A percentile compares a stretch with the other conserved stretches of the same genome.
Evolutionary conservation across 2,888 invertebrate genomes (phyloP).

Genomic region (Nomada lathburiana): DNA sequence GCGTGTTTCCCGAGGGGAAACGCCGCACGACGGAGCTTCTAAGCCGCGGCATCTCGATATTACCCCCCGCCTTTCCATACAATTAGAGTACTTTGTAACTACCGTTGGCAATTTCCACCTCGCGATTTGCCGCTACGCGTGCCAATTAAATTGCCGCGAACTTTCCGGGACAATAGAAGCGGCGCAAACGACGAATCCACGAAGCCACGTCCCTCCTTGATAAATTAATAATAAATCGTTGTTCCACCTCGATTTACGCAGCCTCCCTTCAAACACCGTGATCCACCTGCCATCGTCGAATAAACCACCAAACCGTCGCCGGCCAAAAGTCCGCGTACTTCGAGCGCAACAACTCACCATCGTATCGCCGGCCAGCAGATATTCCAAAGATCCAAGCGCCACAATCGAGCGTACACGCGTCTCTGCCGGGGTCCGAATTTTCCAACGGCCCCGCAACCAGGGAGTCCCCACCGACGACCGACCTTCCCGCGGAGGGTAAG

Average conservation of each 20-base stretch:
- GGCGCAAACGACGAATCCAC: too few species aligned
- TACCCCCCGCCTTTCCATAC: constrained; percentile 3
- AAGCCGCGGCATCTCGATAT: constrained; percentile 5
- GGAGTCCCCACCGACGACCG: not conserved
- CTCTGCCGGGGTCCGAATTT: not conserved
- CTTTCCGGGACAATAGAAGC: too few species aligned
- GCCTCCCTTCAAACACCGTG: too few species aligned
- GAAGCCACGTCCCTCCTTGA: not conserved
- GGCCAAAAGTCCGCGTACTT: not conserved
- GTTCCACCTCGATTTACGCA: too few species aligned
- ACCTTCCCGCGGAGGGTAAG: constrained; percentile 39
- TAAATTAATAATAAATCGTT: not conserved
- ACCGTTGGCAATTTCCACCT: constrained; percentile 23
- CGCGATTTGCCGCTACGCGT: constrained; percentile 18
- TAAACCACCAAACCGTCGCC: not conserved
- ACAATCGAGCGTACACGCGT: not conserved
- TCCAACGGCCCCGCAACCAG: constrained; percentile 10
- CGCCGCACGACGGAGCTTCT: constrained; percentile 31
- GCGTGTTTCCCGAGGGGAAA: constrained; percentile 48
- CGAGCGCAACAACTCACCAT: not conserved
- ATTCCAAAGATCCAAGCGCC: not conserved
- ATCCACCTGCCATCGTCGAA: too few species aligned
- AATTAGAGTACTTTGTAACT: constrained; percentile 43
- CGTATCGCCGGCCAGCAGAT: too few species aligned
- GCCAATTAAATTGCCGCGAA: constrained; percentile 15